Conservation (phyloP, 2,797 vertebrate species). For the Pseudotriccus pelzelni region DNA sequence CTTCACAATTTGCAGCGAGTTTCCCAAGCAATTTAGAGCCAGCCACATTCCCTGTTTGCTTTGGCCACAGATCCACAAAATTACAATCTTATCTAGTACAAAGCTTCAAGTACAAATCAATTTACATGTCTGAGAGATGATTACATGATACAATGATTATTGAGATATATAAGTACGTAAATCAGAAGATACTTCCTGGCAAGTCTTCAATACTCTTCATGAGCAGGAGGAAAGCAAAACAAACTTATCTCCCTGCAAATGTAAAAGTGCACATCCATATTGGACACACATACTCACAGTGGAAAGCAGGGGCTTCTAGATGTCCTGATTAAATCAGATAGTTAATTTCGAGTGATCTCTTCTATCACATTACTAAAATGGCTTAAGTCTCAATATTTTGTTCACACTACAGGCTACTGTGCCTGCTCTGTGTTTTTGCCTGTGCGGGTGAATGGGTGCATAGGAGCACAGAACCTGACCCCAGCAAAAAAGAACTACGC, state of each 20-base stretch:
- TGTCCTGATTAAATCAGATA: neutral
- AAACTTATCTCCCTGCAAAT: neutral
- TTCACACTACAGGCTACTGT: neutral
- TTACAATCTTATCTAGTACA: neutral
- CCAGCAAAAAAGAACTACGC: accelerated
- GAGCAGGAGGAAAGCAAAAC: neutral
- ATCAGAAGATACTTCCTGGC: constrained; percentile 3
- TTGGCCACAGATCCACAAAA: constrained; percentile 13
- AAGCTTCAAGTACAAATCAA: constrained; percentile 21
- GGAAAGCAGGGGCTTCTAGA: neutral
- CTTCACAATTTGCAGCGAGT: neutral
- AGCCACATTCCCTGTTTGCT: neutral
- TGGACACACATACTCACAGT: accelerated
- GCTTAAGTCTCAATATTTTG: neutral
- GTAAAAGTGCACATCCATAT: neutral
- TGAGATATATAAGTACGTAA: neutral
- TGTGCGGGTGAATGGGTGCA: neutral
- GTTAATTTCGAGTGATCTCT: neutral
- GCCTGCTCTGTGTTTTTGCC: neutral
- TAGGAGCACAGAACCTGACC: neutral
- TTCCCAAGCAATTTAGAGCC: neutral
- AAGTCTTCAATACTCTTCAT: neutral
- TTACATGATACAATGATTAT: neutral
- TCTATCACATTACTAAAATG: neutral
- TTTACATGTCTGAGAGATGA: neutral